phyloP scores from a whole-genome alignment of 2,888 invertebrate species.

The Nycteola revayana region DNA sequence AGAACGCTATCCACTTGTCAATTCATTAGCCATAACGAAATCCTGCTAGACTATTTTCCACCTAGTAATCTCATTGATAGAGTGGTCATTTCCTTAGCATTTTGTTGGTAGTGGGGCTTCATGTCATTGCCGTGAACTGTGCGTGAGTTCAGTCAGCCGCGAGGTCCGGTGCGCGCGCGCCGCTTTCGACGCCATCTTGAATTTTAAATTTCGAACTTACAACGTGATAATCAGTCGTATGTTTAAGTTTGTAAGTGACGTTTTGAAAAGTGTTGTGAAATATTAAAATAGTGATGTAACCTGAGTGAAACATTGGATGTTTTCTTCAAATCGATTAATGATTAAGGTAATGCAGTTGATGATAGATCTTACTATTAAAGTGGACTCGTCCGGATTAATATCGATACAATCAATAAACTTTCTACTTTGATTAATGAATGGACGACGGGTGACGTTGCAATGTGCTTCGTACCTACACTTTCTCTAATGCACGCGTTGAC shows the following conservation, averaged over 20 bases:
- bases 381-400: slow-evolving; percentile 28
- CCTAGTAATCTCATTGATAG: slow-evolving; percentile 27
- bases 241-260: no score
- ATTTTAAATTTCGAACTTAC: not conserved
- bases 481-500: slow-evolving; percentile 50
- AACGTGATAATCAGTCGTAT: no score
- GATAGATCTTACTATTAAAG: slow-evolving; percentile 25
- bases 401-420: slow-evolving; percentile 56
- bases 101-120: slow-evolving; percentile 46
- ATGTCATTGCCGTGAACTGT: slow-evolving; percentile 56
- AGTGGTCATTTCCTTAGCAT: slow-evolving; percentile 28
- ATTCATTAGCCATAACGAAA: slow-evolving; percentile 43
- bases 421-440: slow-evolving; percentile 64
- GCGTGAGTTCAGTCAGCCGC: slow-evolving; percentile 64
- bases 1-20: slow-evolving; percentile 53
- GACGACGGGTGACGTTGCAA: slow-evolving; percentile 50
- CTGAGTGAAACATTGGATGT: no score
- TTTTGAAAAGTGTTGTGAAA: no score
- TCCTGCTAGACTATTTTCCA: slow-evolving; percentile 20
- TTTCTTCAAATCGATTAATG: slow-evolving; percentile 6
- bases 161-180: slow-evolving; percentile 59
- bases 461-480: slow-evolving; percentile 51
- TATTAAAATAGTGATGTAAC: no score
- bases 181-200: slow-evolving; percentile 44
- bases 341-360: slow-evolving; percentile 27